Evolutionary conservation across 1,140 invertebrate genomes (phyloP), one percentile per base, ranked within the genome.

Genomic region (Coptotermes formosanus): DNA sequence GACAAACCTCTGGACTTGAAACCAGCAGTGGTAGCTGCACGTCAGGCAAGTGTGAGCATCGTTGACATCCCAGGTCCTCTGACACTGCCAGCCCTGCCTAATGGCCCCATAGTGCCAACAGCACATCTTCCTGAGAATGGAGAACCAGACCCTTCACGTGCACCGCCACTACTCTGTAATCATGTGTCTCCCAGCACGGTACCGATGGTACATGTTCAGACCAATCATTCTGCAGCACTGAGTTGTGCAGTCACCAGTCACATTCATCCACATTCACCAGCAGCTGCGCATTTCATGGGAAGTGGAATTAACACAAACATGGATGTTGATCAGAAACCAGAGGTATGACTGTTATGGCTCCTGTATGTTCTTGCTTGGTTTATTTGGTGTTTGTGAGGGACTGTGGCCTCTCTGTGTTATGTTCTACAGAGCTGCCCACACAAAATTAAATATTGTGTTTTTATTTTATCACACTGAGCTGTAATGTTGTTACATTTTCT

Each of bases 1-100:
- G 87, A 88, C 38, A 88, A 88, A 55, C 85, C 86, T 7, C 84
- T 84, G 30, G 87, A 87, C 25, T 45, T 87, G 59, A 87, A 87
- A 64, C 86, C 86, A 48, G 84, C 87, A 25, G 59, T 86, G 23
- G 85, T 87, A 23, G 83, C 82, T 64, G 52, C 85, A 59, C 38
- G 85, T 32, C 85, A 86, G 81, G 55, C 85, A 45, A 48, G 64
- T 55, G 81, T 75, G 32, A 86, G 48, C 43, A 82, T 86, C 48
- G 85, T 86, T 9, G 43, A 69, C 81, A 75, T 86, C 32, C 85
- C 83, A 12, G 52, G 45, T 30, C 48, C 83, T 32, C 25, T 84
- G 43, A 52, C 52, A 52, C 30, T 84, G 83, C 64, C 64, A n/a
- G 25, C n/a, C 25, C 25, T 75, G 25, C 64, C 30, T 30, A 75